Base-by-base conservation (phyloP, 2,113 vertebrate genomes). In the Typhlomys cinereus region DNA sequence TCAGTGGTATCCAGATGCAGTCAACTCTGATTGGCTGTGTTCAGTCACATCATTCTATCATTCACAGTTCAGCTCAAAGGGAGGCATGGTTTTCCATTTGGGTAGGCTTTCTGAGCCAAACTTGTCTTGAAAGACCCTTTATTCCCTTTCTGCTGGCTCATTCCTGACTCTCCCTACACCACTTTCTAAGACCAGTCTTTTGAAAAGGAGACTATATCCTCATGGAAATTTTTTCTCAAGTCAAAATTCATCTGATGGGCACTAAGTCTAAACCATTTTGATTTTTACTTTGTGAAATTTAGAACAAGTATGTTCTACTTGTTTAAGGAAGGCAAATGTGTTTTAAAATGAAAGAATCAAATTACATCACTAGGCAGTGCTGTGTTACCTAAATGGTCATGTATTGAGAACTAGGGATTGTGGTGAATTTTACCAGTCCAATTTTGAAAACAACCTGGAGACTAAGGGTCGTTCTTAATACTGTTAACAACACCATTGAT, bases 311-410 rank as follows among this genome's bases (percentile, higher is more conserved):
- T 21, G 92, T 23, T 39, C 48, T 0, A 36, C 79, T 39, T 52
- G 7, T 44, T 85, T 85, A 66, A 18, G 34, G 25, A 76, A 66
- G 34, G n/a, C 4, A 59, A 14, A 1, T 61, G 36, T 20, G 4
- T 14, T 7, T 54, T 84, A 66, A 91, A 97, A 92, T 17, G 29
- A 88, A 96, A 94, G 6, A 57, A 48, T 62, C 85, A 92, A 23
- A 89, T 57, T 71, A 1, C 61, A 92, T 52, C 20, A 74, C 25
- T 25, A 61, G 46, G 17, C 27, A 25, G 57, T 11, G 10, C 46
- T 93, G n/a, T 11, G 36, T 92, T 39, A 86, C 23, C 27, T 36
- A 5, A 10, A 59, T 44, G 23, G 71, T 50, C 14, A 57, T 71
- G 83, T 86, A 34, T 70, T 76, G 41, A 84, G 48, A 36, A 73